A percentile compares a stretch with the other conserved stretches of the same genome.
Evolutionary conservation across 2,113 vertebrate genomes (phyloP).

Genomic region (Colossoma macropomum): DNA sequence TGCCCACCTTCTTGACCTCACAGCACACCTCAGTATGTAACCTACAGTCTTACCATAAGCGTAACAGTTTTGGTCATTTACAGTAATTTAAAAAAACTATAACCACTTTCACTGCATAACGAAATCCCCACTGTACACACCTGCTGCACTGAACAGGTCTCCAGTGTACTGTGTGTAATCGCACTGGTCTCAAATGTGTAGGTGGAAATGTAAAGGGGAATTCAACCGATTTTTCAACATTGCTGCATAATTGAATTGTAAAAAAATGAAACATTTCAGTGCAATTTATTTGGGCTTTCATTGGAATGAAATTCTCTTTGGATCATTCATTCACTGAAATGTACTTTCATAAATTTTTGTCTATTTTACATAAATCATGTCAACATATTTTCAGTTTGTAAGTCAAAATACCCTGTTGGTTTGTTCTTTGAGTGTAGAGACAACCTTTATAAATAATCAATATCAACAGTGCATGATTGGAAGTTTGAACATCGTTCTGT

Average conservation of each 20-base stretch:
- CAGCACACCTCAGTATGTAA: neutral
- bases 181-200: neutral
- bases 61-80: neutral
- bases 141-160: neutral
- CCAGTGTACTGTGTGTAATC: neutral
- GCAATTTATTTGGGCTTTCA: no score
- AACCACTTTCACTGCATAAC: neutral
- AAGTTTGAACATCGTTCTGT: conserved; percentile 10
- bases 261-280: no score
- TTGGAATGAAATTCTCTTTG: no score
- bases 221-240: no score
- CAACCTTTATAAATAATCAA: neutral
- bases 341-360: no score
- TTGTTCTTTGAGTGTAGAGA: neutral
- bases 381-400: no score
- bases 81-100: neutral
- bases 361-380: no score
- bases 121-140: neutral
- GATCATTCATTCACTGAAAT: no score
- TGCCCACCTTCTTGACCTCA: neutral
- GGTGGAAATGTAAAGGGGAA: neutral
- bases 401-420: neutral
- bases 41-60: neutral
- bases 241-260: no score
- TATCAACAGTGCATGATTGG: conserved; percentile 7